Conservation (phyloP, 2,888 invertebrate species). For the Bimastos eiseni region DNA sequence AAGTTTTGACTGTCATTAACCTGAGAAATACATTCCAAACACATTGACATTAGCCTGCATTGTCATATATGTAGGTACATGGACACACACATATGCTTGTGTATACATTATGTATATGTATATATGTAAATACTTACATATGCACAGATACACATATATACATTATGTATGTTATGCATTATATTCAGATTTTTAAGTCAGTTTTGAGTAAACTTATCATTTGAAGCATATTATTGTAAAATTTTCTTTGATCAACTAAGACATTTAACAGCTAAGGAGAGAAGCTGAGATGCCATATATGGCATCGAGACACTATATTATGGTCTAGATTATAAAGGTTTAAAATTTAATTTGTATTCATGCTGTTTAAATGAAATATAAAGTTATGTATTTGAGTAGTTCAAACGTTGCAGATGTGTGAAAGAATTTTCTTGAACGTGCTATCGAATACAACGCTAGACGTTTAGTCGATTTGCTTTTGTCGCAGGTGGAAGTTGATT, state of each 20-base stretch:
- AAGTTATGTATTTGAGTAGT: background rate
- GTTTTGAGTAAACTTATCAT: too few relatives aligned
- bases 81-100: too few relatives aligned
- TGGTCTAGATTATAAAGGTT: background rate
- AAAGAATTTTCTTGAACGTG: background rate
- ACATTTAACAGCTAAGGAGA: background rate
- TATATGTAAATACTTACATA: background rate
- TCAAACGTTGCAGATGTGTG: background rate
- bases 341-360: background rate
- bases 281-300: background rate
- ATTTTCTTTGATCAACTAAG: background rate
- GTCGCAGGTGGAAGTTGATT: conserved; percentile 86
- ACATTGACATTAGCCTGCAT: background rate
- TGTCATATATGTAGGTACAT: background rate
- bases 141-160: background rate
- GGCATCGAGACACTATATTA: background rate
- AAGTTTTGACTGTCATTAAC: too few relatives aligned
- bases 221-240: background rate
- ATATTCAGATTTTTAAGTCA: background rate
- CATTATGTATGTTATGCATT: conserved; percentile 13
- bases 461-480: conserved; percentile 3
- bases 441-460: background rate
- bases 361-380: too few relatives aligned
- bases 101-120: too few relatives aligned
- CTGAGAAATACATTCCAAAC: too few relatives aligned